Conservation (phyloP, 2,888 invertebrate genomes). For the Resseliella maxima region DNA sequence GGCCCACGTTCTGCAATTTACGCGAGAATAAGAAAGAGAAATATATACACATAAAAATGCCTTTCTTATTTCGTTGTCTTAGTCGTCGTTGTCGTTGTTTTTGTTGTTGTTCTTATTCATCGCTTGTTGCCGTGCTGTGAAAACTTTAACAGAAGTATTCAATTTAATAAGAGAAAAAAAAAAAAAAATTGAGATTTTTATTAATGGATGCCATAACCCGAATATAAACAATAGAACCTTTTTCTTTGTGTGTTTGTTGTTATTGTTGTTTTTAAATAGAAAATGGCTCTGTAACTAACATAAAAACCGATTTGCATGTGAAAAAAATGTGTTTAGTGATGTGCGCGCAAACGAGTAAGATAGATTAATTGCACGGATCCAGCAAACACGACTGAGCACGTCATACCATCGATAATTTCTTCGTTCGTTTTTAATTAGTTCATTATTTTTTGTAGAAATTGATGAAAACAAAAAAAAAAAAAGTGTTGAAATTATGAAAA, state of each 20-base stretch:
- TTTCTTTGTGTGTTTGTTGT: not conserved
- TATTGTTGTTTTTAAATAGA: not conserved
- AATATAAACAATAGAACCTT: not conserved
- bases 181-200: slow-evolving; percentile 7
- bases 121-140: not conserved
- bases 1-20: slow-evolving; percentile 31
- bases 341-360: not conserved
- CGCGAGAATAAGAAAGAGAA: not conserved
- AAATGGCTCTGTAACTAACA: no score
- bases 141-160: not conserved
- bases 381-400: not conserved
- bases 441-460: not conserved
- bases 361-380: not conserved
- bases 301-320: not conserved
- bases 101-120: no score
- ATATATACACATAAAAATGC: not conserved
- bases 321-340: not conserved
- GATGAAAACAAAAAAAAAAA: no score
- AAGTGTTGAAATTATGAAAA: not conserved
- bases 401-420: not conserved
- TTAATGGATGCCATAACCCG: not conserved
- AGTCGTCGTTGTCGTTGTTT: no score
- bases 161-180: not conserved
- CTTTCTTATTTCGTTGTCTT: not conserved
- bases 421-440: not conserved